Percentiles rank a stretch among this genome's conserved stretches.
Conservation (phyloP, 2,113 vertebrate genomes). For the Muntiacus muntjak region DNA sequence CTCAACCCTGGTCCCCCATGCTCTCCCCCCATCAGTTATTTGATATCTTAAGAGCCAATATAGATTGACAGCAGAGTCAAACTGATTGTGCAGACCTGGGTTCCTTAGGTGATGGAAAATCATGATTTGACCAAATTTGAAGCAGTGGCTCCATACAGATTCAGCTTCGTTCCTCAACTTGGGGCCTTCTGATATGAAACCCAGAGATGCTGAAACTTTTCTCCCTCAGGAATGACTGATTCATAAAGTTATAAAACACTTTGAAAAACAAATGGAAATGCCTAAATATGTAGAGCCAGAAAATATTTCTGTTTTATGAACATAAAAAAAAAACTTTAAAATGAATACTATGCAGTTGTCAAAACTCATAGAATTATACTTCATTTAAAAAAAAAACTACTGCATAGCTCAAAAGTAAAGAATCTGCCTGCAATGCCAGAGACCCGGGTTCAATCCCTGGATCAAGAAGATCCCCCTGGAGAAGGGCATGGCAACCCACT, state of each 20-base stretch:
- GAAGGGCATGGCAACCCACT: background rate
- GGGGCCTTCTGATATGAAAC: background rate
- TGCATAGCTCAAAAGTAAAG: background rate
- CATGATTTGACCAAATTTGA: background rate
- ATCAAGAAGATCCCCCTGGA: background rate
- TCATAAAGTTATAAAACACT: conserved; percentile 15
- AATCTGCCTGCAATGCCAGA: background rate
- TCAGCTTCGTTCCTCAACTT: background rate
- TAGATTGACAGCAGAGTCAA: background rate
- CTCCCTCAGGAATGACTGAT: background rate
- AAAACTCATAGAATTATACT: background rate
- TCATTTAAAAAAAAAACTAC: background rate
- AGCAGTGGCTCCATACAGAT: background rate
- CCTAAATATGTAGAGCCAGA: background rate
- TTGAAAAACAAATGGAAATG: conserved; percentile 27
- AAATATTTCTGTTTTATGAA: background rate
- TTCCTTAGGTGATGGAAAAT: background rate
- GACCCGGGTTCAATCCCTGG: background rate
- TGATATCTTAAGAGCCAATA: background rate
- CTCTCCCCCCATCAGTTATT: background rate
- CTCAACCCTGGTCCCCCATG: background rate
- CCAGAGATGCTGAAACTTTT: background rate
- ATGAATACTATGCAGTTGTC: background rate
- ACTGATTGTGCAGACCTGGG: background rate
- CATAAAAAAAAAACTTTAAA: background rate